Evolutionary conservation across 1,140 invertebrate species (phyloP).

Genomic region (Drosophila leontia): DNA sequence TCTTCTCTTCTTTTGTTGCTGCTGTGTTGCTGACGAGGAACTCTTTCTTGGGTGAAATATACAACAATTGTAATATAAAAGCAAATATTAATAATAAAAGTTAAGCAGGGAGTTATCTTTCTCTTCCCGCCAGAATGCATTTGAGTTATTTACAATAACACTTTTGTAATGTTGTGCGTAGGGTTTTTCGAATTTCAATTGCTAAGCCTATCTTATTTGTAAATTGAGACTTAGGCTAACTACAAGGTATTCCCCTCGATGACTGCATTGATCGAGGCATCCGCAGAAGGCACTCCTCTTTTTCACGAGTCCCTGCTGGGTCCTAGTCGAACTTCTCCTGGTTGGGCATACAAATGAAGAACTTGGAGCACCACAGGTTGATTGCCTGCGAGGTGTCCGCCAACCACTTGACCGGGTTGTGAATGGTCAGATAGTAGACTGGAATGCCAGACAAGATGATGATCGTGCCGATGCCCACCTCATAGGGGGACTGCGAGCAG

Average conservation of each 20-base stretch:
- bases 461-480: conserved; percentile 92
- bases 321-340: conserved; percentile 83
- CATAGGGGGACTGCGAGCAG: conserved; percentile 89
- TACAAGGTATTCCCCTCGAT: conserved; percentile 41
- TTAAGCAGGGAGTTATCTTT: neutral
- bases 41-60: conserved; percentile 38
- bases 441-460: conserved; percentile 94
- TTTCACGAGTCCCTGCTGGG: neutral
- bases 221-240: conserved; percentile 57
- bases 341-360: conserved; percentile 91
- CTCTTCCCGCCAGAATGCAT: conserved; percentile 40
- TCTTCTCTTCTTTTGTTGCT: conserved; percentile 10
- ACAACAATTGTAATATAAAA: conserved; percentile 31
- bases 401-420: conserved; percentile 88
- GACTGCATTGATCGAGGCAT: conserved; percentile 27
- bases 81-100: conserved; percentile 15
- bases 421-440: conserved; percentile 94
- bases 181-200: conserved; percentile 12
- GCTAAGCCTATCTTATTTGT: conserved; percentile 28
- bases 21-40: conserved; percentile 31
- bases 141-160: conserved; percentile 63
- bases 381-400: conserved; percentile 87
- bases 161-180: conserved; percentile 55
- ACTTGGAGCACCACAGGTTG: conserved; percentile 89
- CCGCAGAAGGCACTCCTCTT: conserved; percentile 59